A percentile compares a stretch with the other conserved stretches of the same genome.
These are phyloP conservation scores for Chaetodon trifasciatus DNA, from an alignment of 2,797 vertebrate genomes.

Conservation along the genomic window DNA sequence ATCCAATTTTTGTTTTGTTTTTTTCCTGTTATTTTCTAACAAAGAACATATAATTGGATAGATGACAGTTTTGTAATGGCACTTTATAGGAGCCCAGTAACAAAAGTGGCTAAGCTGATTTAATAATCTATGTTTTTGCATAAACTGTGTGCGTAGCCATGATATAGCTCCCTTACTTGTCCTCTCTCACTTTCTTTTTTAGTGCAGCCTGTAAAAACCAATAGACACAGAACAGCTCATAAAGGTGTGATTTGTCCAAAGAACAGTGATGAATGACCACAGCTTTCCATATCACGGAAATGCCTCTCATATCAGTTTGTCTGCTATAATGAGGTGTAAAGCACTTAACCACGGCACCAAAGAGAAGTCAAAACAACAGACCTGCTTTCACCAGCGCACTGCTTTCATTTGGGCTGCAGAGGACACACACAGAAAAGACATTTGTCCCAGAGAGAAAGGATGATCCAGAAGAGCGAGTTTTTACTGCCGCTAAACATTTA, in stretches of 20 bases:
- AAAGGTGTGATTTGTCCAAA: slow-evolving; percentile 43
- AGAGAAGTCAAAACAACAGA: neutral
- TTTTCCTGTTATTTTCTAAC: neutral
- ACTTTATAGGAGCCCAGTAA: neutral
- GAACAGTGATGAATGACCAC: slow-evolving; percentile 27
- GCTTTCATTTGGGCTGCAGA: neutral
- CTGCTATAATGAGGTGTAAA: slow-evolving; percentile 6
- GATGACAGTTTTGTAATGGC: neutral
- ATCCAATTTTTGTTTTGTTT: neutral
- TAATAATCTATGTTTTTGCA: neutral
- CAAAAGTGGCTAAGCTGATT: neutral
- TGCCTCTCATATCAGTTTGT: slow-evolving; percentile 44
- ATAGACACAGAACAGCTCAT: neutral
- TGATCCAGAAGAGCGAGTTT: slow-evolving; percentile 60
- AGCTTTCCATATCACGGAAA: slow-evolving; percentile 27
- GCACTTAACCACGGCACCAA: neutral
- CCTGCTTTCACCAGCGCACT: slow-evolving; percentile 1
- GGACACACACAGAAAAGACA: slow-evolving; percentile 7
- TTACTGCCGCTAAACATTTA: slow-evolving; percentile 8
- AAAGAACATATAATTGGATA: neutral
- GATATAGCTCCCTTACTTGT: neutral
- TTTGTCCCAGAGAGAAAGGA: slow-evolving; percentile 2
- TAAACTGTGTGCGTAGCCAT: neutral
- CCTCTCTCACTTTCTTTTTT: neutral
- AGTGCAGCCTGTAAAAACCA: neutral